phyloP scores from a whole-genome alignment of 2,113 vertebrate genomes.

The Lipophrys pholis region DNA sequence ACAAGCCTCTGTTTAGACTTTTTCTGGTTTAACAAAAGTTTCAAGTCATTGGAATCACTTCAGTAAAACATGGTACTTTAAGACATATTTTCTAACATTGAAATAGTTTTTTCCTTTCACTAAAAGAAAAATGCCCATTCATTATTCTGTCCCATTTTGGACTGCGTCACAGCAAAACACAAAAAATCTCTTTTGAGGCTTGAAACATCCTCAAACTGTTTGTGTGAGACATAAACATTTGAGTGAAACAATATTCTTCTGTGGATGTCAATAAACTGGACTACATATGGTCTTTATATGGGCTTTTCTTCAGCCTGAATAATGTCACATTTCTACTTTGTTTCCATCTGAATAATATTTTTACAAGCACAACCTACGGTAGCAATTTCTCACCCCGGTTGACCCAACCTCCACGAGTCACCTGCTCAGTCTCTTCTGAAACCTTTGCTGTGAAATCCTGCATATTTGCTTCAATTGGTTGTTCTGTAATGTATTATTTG shows the following conservation, averaged over 20 bases:
- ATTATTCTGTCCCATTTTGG: conserved; percentile 34
- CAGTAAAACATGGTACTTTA: neutral
- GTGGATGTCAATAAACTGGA: conserved; percentile 27
- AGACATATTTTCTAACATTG: conserved; percentile 11
- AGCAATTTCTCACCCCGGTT: conserved; percentile 15
- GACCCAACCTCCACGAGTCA: conserved; percentile 25
- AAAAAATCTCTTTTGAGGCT: neutral
- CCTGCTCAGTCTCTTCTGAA: conserved; percentile 40
- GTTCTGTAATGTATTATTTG: conserved; percentile 74
- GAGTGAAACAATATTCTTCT: conserved; percentile 6
- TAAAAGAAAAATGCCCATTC: conserved; percentile 20
- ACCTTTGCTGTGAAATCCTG: conserved; percentile 62
- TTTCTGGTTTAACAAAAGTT: conserved; percentile 1
- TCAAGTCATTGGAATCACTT: conserved; percentile 23
- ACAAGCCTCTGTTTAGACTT: conserved; percentile 18
- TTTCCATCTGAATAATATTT: conserved; percentile 27
- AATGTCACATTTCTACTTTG: conserved; percentile 22
- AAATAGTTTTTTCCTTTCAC: conserved; percentile 5
- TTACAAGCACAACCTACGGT: conserved; percentile 48
- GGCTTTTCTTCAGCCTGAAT: conserved; percentile 39
- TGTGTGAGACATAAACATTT: conserved; percentile 18
- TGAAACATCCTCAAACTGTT: conserved; percentile 22
- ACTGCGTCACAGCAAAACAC: conserved; percentile 5
- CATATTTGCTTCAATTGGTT: conserved; percentile 70
- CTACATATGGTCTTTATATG: conserved; percentile 15